phyloP scores from a whole-genome alignment of 2,888 invertebrate species.

The Brenthis daphne region DNA sequence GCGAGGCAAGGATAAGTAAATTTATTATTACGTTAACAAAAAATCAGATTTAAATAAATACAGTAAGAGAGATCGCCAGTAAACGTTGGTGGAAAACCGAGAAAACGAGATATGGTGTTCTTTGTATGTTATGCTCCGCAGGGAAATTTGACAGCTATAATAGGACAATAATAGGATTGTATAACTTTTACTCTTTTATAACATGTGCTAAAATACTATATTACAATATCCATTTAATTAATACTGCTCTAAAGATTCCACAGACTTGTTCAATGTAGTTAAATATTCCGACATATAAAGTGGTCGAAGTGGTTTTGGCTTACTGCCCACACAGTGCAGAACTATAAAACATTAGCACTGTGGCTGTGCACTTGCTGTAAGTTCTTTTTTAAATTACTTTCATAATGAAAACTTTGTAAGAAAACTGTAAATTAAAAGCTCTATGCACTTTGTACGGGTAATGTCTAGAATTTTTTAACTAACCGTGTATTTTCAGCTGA shows the following conservation, averaged over 20 bases:
- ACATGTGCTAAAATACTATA: slow-evolving; percentile 7
- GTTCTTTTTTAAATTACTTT: slow-evolving; percentile 32
- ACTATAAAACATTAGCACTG: slow-evolving; percentile 33
- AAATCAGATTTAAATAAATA: no score
- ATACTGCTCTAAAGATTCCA: neutral
- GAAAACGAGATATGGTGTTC: no score
- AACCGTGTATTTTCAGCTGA: neutral
- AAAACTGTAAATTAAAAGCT: slow-evolving; percentile 20
- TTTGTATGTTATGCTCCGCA: no score
- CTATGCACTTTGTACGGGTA: neutral
- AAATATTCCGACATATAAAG: slow-evolving; percentile 29
- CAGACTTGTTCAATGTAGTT: slow-evolving; percentile 20
- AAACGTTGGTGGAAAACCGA: no score
- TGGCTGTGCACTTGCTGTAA: slow-evolving; percentile 26
- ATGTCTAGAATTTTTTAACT: slow-evolving; percentile 2
- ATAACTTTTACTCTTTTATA: no score
- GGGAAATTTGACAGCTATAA: no score
- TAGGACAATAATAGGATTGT: no score
- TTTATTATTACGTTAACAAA: no score
- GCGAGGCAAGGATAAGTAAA: no score
- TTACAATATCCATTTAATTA: neutral
- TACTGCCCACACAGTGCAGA: slow-evolving; percentile 29
- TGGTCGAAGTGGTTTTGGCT: slow-evolving; percentile 31
- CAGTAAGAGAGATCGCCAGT: no score
- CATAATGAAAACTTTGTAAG: slow-evolving; percentile 28